Evolutionary conservation across 2,888 invertebrate genomes (phyloP), one percentile per base, ranked within the genome.

Genomic region (Euclidia mi): DNA sequence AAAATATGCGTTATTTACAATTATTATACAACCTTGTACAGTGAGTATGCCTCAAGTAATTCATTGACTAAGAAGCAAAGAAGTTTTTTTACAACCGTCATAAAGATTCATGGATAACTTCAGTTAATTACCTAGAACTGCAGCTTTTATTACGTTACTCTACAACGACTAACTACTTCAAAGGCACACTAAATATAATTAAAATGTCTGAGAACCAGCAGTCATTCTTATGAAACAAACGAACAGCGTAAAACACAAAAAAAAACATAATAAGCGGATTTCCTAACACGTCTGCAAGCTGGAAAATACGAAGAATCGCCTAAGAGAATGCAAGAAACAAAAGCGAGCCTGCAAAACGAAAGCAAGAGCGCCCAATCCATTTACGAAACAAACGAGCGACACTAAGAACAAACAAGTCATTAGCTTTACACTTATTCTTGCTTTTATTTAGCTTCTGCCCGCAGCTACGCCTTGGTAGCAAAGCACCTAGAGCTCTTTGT

Each of bases 371-470:
- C 78, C 74, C 78, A 78, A 82, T 82, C 74, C 80, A 79, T 83
- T 85, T 84, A 84, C 78, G 79, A 75, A 81, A 83, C 80, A 82
- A 81, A 84, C 80, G 78, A 79, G 79, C 75, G 77, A 73, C 76
- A 59, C 53, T 51, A 47, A 68, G 70, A 71, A 74, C 79, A 79
- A 85, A 80, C 71, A 72, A 76, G 72, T 83, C 86, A 85, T 85
- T 85, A 84, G 81, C 76, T 77, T 62, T 75, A 64, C 57, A 52
- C 56, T 71, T 71, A 63, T 65, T 76, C 60, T 65, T 64, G 57
- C 55, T 65, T 53, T 53, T 46, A 46, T 47, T 29, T 63, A 57
- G 57, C 41, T 35, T 34, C 61, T 50, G 63, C 66, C 63, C 38
- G 41, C 14, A 51, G 71, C 63, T 34, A 17, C 38, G 53, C 51